A percentile compares a stretch with the other conserved stretches of the same genome.
Evolutionary conservation across 2,797 vertebrate genomes (phyloP).

Genomic region (Streptopelia turtur): DNA sequence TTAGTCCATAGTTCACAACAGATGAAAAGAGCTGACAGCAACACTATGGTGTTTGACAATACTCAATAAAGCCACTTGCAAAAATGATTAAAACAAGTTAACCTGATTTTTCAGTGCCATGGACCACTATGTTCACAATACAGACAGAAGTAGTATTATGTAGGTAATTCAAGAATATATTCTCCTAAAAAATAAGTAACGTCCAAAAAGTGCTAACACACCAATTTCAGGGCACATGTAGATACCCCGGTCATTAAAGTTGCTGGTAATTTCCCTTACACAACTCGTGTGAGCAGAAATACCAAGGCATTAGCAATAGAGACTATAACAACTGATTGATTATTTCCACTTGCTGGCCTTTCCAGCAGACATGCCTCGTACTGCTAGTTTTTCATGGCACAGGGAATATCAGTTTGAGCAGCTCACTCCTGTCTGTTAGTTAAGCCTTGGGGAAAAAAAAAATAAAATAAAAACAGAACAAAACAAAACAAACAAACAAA

Average conservation of each 20-base stretch:
- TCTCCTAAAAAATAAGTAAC: neutral
- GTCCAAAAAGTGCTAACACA: neutral
- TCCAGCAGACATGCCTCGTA: neutral
- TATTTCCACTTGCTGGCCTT: neutral
- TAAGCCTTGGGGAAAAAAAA: neutral
- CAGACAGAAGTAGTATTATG: neutral
- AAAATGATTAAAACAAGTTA: neutral
- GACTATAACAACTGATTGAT: neutral
- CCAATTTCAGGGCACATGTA: neutral
- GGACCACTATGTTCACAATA: neutral
- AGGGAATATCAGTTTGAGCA: neutral
- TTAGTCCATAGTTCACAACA: conserved; percentile 30
- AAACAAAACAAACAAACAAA: too few relatives aligned
- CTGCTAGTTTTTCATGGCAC: neutral
- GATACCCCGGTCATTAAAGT: rapidly evolving
- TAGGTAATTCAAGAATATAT: neutral
- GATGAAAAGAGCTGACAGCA: conserved; percentile 8
- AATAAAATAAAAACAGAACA: too few relatives aligned
- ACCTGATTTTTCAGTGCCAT: neutral
- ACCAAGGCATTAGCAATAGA: neutral
- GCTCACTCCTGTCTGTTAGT: neutral
- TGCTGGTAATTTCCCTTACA: neutral
- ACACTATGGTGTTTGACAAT: neutral
- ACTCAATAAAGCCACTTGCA: neutral
- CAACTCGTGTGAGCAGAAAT: neutral